Evolutionary conservation across 2,113 vertebrate species (phyloP).

Genomic region (Nasalis larvatus): DNA sequence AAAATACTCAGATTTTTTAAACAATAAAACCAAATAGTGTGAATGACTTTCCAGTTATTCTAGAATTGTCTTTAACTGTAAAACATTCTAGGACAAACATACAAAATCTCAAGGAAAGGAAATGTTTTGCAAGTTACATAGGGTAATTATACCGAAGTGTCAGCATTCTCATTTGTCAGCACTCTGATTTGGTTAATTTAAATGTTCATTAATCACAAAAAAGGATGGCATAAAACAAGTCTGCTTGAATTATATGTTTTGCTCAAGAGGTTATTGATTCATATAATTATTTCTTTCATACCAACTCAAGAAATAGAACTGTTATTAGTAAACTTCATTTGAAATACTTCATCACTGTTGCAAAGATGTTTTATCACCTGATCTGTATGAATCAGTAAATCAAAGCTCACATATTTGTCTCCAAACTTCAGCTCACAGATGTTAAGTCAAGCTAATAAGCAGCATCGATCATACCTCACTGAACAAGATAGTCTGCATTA

Average conservation of each 20-base stretch:
- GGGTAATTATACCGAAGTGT: background rate
- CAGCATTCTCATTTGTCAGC: constrained; percentile 36
- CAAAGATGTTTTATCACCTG: constrained; percentile 57
- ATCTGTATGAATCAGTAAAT: constrained; percentile 48
- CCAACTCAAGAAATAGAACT: constrained; percentile 40
- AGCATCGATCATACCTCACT: background rate
- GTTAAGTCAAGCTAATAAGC: constrained; percentile 52
- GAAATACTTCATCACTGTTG: constrained; percentile 57
- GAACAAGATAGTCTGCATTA: background rate
- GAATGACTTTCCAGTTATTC: background rate
- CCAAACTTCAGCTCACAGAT: constrained; percentile 50
- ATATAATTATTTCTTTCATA: constrained; percentile 64
- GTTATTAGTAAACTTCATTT: constrained; percentile 66
- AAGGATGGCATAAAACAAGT: background rate
- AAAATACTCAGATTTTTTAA: background rate
- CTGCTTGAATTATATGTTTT: constrained; percentile 59
- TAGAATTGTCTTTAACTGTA: constrained; percentile 1
- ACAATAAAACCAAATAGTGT: background rate
- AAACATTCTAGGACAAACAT: constrained; percentile 23
- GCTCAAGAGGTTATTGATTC: constrained; percentile 58
- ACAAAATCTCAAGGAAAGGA: background rate
- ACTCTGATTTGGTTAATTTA: constrained; percentile 53
- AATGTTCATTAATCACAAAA: constrained; percentile 63
- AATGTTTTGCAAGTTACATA: background rate
- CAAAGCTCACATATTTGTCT: constrained; percentile 48